A percentile compares a stretch with the other conserved stretches of the same genome.
These are phyloP conservation scores for Pterophyllum scalare DNA, from an alignment of 2,113 vertebrate species.

Conservation along the genomic window DNA sequence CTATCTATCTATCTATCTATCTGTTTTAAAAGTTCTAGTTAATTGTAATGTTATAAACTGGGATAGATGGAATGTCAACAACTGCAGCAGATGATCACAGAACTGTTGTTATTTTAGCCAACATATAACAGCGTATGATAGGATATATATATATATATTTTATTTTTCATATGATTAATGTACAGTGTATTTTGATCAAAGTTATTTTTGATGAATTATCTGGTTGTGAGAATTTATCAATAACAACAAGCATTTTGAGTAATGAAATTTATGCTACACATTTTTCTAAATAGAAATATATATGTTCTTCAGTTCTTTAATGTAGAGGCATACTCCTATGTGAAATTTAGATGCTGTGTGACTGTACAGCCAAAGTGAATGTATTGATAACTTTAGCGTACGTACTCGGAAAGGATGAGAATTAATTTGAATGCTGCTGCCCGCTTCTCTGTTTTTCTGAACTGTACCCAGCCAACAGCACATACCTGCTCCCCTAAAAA, in stretches of 20 bases:
- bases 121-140: slow-evolving; percentile 22
- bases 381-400: slow-evolving; percentile 49
- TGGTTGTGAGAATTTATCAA: slow-evolving; percentile 60
- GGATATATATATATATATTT: slow-evolving; percentile 37
- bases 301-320: slow-evolving; percentile 27
- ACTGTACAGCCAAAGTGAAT: slow-evolving; percentile 56
- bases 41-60: slow-evolving; percentile 31
- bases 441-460: slow-evolving; percentile 4
- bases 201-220: slow-evolving; percentile 77
- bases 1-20: slow-evolving; percentile 11
- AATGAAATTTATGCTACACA: slow-evolving; percentile 62
- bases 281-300: slow-evolving; percentile 58
- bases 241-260: slow-evolving; percentile 59
- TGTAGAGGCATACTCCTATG: slow-evolving; percentile 29
- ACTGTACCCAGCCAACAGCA: slow-evolving; percentile 25
- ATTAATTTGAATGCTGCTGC: slow-evolving; percentile 41
- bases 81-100: slow-evolving; percentile 37
- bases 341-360: slow-evolving; percentile 33
- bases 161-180: slow-evolving; percentile 69
- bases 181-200: slow-evolving; percentile 70
- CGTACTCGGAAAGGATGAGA: slow-evolving; percentile 1
- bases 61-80: slow-evolving; percentile 3
- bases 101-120: slow-evolving; percentile 61
- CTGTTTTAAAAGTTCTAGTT: slow-evolving; percentile 22
- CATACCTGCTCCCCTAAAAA: slow-evolving; percentile 26